Evolutionary conservation across 2,113 vertebrate genomes (phyloP).

Genomic region (Chaetops frenatus): DNA sequence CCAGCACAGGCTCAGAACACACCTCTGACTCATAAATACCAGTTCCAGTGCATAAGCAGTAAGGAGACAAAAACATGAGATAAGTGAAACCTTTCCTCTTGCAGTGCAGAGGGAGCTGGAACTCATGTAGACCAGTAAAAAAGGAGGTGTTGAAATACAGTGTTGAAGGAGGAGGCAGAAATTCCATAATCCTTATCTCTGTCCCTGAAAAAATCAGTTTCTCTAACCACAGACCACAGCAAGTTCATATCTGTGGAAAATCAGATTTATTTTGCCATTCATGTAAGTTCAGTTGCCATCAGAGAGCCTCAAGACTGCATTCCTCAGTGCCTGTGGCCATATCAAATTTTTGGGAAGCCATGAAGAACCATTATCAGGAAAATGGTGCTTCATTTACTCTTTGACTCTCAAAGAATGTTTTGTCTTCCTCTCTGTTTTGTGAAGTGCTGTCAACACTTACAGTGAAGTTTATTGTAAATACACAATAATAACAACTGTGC

Average conservation of each 20-base stretch:
- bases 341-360: not conserved
- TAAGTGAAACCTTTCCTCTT: not conserved
- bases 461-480: constrained; percentile 67
- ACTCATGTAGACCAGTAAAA: not conserved
- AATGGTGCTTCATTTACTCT: constrained; percentile 26
- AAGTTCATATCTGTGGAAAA: not conserved
- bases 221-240: not conserved
- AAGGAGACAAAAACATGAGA: not conserved
- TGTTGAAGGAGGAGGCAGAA: not conserved
- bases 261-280: not conserved
- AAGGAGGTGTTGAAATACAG: not conserved
- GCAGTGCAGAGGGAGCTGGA: not conserved
- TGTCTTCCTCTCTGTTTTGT: constrained; percentile 48
- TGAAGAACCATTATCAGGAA: not conserved
- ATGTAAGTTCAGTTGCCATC: not conserved
- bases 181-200: not conserved
- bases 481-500: constrained; percentile 56
- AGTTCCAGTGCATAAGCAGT: not conserved
- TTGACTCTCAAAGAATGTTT: constrained; percentile 39
- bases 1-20: not conserved
- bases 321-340: not conserved
- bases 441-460: constrained; percentile 49
- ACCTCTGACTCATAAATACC: not conserved
- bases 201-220: not conserved
- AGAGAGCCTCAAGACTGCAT: not conserved